A percentile compares a stretch with the other conserved stretches of the same genome.
These are phyloP conservation scores for Chloebia gouldiae DNA, from an alignment of 2,113 vertebrate genomes.

Conservation along the genomic window DNA sequence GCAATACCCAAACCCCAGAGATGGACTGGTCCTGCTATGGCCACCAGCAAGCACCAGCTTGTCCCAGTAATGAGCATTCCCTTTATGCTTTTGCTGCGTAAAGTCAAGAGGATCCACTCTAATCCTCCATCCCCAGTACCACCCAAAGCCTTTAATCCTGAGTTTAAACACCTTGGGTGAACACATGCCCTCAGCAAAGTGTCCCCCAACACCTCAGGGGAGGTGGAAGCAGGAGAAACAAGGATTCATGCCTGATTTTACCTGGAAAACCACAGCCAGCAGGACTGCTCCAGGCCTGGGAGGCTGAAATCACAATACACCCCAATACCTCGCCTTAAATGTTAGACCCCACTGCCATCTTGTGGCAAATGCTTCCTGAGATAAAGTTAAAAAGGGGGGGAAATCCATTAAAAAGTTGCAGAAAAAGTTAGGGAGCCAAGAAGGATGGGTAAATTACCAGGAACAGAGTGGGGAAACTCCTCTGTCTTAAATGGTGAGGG, in stretches of 20 bases:
- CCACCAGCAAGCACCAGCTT: background rate
- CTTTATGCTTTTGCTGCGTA: background rate
- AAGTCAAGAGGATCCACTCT: background rate
- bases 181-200: fast-evolving
- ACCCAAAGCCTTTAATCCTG: background rate
- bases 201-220: background rate
- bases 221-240: background rate
- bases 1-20: background rate
- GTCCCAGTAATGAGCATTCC: background rate
- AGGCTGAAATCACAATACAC: background rate
- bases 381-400: background rate
- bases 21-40: background rate
- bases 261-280: background rate
- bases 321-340: background rate
- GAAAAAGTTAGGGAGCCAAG: background rate
- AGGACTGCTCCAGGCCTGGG: background rate
- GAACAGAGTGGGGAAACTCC: background rate
- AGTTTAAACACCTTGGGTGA: background rate
- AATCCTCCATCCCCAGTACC: background rate
- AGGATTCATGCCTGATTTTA: background rate
- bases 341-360: slow-evolving; percentile 68
- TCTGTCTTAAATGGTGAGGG: fast-evolving
- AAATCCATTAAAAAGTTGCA: fast-evolving
- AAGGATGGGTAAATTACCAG: fast-evolving
- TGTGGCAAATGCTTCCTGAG: slow-evolving; percentile 42